phyloP scores from a whole-genome alignment of 2,113 vertebrate species.

The Rhabdomys dilectus region DNA sequence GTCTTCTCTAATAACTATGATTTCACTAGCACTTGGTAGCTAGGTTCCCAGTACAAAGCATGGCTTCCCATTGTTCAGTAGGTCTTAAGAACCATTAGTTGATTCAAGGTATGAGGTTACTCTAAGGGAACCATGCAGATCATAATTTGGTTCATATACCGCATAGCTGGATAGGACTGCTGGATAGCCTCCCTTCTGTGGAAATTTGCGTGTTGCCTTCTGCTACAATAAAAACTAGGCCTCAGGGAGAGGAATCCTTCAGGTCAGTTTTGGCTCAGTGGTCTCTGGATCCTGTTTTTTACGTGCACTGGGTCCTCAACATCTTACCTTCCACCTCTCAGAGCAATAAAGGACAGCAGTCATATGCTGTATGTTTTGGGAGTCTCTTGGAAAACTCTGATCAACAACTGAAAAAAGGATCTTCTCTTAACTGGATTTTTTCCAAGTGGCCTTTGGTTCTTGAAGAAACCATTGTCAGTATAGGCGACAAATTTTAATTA shows the following conservation, averaged over 20 bases:
- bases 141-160: neutral
- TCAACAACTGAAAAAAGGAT: neutral
- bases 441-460: neutral
- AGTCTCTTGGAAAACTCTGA: neutral
- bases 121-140: no score
- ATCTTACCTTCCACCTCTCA: neutral
- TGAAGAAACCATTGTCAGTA: neutral
- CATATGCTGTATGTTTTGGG: neutral
- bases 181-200: neutral
- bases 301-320: neutral
- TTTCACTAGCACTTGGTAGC: no score
- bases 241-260: neutral
- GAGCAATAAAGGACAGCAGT: neutral
- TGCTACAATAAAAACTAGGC: neutral
- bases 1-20: no score
- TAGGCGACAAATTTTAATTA: neutral
- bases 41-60: no score
- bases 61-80: no score
- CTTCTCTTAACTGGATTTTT: neutral
- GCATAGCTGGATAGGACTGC: neutral
- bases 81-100: no score
- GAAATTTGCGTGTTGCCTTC: neutral
- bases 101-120: no score
- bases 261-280: neutral
- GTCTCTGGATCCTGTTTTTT: neutral